Percentiles rank a stretch among this genome's conserved stretches.
These are phyloP conservation scores for Drosophila sp. DNA, from an alignment of 1,140 invertebrate species.

Conservation along the genomic window DNA sequence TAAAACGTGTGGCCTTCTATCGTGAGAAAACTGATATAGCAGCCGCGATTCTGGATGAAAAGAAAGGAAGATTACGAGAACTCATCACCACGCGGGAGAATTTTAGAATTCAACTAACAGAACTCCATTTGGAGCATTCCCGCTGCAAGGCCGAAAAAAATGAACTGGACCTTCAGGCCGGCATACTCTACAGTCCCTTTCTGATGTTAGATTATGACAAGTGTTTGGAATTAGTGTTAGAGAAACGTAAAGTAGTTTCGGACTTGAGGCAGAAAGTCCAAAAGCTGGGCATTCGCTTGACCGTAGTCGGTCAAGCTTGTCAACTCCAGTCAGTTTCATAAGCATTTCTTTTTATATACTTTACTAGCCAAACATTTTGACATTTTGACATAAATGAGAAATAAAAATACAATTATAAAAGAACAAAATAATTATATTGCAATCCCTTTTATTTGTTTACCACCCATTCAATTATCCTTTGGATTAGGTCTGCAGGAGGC, in stretches of 20 bases:
- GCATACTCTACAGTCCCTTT: not conserved
- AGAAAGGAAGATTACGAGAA: not conserved
- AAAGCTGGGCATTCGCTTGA: not conserved
- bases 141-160: not conserved
- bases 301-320: not conserved
- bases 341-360: not conserved
- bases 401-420: not conserved
- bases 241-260: not conserved
- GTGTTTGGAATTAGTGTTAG: not conserved
- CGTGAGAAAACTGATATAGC: not conserved
- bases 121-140: not conserved
- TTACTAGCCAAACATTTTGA: not conserved
- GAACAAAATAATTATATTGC: too few relatives aligned
- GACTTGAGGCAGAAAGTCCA: not conserved
- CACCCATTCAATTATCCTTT: too few relatives aligned
- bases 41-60: not conserved
- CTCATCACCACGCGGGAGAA: not conserved
- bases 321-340: not conserved
- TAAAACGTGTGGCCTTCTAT: conserved; percentile 5
- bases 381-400: not conserved
- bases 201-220: not conserved
- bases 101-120: not conserved
- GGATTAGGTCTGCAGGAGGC: too few relatives aligned
- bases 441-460: too few relatives aligned
- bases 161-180: not conserved